A percentile compares a stretch with the other conserved stretches of the same genome.
phyloP scores from a whole-genome alignment of 2,797 vertebrate species.

The Denticeps clupeoides region DNA sequence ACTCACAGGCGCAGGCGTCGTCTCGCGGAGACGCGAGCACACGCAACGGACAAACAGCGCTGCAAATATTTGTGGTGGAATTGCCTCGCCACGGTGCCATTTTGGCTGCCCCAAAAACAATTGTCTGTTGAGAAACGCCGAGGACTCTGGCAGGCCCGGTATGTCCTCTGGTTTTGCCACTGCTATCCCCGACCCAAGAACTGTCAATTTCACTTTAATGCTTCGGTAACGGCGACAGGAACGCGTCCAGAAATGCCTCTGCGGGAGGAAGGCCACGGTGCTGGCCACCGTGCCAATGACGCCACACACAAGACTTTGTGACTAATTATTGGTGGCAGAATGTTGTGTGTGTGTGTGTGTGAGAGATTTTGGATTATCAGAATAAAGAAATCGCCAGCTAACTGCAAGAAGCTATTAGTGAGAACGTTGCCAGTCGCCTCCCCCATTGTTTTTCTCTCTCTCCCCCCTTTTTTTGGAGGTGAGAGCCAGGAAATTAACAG shows the following conservation, averaged over 20 bases:
- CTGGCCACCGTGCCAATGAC: conserved; percentile 20
- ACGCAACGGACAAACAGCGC: conserved; percentile 20
- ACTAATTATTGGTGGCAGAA: conserved; percentile 26
- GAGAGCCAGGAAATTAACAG: too few relatives aligned
- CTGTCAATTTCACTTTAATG: conserved; percentile 61
- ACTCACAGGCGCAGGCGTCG: conserved; percentile 7
- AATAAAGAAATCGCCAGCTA: conserved; percentile 17
- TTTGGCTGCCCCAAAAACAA: conserved; percentile 41
- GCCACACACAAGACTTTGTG: conserved; percentile 22
- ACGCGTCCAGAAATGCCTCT: conserved; percentile 36
- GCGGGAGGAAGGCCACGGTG: conserved; percentile 6
- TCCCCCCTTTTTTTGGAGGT: too few relatives aligned
- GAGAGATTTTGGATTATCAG: conserved; percentile 19
- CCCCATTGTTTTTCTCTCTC: too few relatives aligned
- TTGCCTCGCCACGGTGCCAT: conserved; percentile 35
- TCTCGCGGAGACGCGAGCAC: conserved; percentile 7
- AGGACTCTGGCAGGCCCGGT: conserved; percentile 43
- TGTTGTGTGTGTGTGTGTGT: conserved; percentile 16
- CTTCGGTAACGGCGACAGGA: conserved; percentile 47
- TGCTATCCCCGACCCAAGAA: conserved; percentile 43
- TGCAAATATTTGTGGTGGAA: conserved; percentile 7
- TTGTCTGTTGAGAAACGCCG: conserved; percentile 41
- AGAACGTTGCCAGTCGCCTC: conserved; percentile 25
- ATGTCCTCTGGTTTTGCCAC: conserved; percentile 34
- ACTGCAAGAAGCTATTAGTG: conserved; percentile 14